Base-by-base conservation (phyloP, 1,140 invertebrate genomes). In the Drosophila carrolli region DNA sequence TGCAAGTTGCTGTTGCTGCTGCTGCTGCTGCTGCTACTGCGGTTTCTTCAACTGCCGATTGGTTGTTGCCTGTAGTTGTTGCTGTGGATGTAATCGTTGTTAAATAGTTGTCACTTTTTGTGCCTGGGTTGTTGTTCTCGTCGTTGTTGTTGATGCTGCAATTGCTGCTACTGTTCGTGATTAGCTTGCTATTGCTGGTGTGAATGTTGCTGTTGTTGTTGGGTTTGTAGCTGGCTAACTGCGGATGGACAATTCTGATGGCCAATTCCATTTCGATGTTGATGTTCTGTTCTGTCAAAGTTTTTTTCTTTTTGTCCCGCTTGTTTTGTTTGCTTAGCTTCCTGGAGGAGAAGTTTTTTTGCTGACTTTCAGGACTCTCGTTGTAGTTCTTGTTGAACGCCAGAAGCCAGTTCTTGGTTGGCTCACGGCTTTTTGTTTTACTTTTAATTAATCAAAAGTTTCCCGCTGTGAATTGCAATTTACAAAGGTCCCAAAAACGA, bases 361-460 rank as follows among this genome's bases (percentile, higher is more conserved):
- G 43, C 9, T 32, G 53, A 7, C 16, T 29, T 71, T 14, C 23
- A 40, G 66, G 38, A 29, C 19, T 67, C 56, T 67, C 38, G 44
- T 41, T 63, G 37, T 37, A 46, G 29, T 46, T 66, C 48, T 53
- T 79, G n/a, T 53, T 61, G 51, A 48, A 32, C 29, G 58, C 41
- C 58, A 43, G 27, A 37, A 16, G 56, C 43, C 71, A 63, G 77
- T 47, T 44, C 59, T 53, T 58, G 72, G 44, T 60, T 57, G 44
- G 55, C 43, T 66, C 16, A 44, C 19, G 32, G 46, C 60, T 32
- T 75, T 60, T 65, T 62, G 57, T 86, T 81, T 78, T 78, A 71
- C 61, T 86, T 86, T 86, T 76, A 88, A 88, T 86, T 86, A 82
- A 85, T 83, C 75, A 88, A 83, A 77, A 82, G 78, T 86, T 85